Conservation (phyloP, 30 jellyfish, hydroid and myxozoan genomes). For the Kudoa iwatai region DNA sequence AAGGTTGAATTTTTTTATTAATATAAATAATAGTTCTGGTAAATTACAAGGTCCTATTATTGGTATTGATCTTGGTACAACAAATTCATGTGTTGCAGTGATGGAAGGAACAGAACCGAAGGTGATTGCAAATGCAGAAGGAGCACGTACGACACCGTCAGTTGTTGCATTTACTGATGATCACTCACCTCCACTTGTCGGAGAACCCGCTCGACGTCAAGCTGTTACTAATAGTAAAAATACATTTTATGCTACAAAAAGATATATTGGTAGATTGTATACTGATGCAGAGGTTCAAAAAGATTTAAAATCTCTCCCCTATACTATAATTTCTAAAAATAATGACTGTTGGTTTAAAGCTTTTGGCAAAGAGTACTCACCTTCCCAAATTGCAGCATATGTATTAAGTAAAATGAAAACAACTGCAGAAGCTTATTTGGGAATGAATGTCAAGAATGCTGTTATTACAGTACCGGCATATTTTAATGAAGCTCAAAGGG, state of each 20-base stretch:
- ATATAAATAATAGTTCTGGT: too few species aligned
- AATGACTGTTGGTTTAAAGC: conserved; percentile 88
- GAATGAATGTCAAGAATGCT: conserved; percentile 89
- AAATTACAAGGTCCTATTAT: conserved; percentile 41
- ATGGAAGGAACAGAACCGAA: conserved; percentile 70
- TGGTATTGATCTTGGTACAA: conserved; percentile 84
- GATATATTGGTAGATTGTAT: conserved; percentile 51
- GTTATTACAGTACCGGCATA: conserved; percentile 99
- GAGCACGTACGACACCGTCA: conserved; percentile 73
- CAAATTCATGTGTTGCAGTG: conserved; percentile 71
- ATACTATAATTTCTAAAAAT: conserved; percentile 16
- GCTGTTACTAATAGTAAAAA: conserved; percentile 56
- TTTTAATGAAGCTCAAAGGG: conserved; percentile 96
- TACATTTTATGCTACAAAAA: conserved; percentile 38
- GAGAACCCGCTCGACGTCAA: conserved; percentile 88
- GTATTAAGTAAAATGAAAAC: conserved; percentile 45
- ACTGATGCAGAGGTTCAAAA: conserved; percentile 63
- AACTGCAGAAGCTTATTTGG: conserved; percentile 70
- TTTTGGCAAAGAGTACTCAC: conserved; percentile 44
- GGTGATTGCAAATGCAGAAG: conserved; percentile 71
- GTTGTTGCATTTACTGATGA: conserved; percentile 49
- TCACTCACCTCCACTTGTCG: conserved; percentile 62
- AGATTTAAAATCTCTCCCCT: conserved; percentile 42
- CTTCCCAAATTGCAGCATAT: conserved; percentile 51
- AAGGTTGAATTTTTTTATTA: too few species aligned